Conservation (phyloP, 2,888 invertebrate genomes). For the Campoplex capitator region DNA sequence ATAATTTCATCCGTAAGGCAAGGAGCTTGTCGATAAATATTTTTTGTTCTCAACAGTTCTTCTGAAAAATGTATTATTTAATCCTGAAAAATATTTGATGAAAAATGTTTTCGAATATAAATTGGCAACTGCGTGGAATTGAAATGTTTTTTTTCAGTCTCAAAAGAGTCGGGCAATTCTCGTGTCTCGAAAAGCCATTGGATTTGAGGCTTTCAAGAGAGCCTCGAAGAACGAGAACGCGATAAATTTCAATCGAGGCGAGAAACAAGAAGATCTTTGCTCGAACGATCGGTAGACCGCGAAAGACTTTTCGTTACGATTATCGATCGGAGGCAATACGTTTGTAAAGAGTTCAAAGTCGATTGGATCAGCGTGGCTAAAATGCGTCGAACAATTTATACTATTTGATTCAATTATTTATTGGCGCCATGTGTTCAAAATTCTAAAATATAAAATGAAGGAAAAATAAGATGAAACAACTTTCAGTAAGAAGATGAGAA, state of each 20-base stretch:
- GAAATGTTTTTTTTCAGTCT: constrained; percentile 29
- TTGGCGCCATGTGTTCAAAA: constrained; percentile 30
- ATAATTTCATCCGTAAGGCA: too few species aligned
- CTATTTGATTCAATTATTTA: constrained; percentile 18
- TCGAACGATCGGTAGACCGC: constrained; percentile 16
- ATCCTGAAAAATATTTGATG: too few species aligned
- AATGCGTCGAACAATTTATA: constrained; percentile 47
- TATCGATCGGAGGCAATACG: constrained; percentile 34
- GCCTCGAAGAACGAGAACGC: constrained; percentile 21
- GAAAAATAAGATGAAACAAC: too few species aligned
- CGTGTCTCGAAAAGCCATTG: constrained; percentile 7
- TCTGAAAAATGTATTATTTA: too few species aligned
- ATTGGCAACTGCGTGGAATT: background rate
- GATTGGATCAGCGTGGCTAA: constrained; percentile 45
- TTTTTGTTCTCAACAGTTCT: background rate
- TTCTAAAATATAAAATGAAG: background rate
- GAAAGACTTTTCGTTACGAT: constrained; percentile 46
- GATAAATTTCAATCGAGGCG: constrained; percentile 61
- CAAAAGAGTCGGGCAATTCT: constrained; percentile 48
- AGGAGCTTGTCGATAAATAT: background rate
- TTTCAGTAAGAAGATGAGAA: background rate
- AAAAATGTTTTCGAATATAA: background rate
- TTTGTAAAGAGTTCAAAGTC: constrained; percentile 29
- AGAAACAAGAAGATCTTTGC: background rate
- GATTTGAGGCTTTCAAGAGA: constrained; percentile 2